Evolutionary conservation across 2,888 invertebrate species (phyloP).

Genomic region (Volucella inflata): DNA sequence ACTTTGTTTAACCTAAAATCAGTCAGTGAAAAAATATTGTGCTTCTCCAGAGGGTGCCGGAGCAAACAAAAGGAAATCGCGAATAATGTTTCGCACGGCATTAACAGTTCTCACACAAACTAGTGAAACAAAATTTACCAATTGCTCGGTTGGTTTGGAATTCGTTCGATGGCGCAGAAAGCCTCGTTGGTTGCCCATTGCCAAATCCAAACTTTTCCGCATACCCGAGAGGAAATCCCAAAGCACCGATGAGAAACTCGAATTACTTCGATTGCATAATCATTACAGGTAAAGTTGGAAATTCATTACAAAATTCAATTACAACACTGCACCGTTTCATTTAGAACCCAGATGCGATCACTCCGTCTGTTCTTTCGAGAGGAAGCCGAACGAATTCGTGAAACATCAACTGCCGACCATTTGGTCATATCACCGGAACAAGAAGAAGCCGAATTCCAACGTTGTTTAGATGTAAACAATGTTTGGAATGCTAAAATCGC

Average conservation of each 20-base stretch:
- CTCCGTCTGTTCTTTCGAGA: conserved; percentile 85
- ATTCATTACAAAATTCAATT: neutral
- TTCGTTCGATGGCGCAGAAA: conserved; percentile 87
- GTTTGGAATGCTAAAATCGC: conserved; percentile 89
- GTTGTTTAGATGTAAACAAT: conserved; percentile 87
- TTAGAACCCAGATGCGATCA: conserved; percentile 85
- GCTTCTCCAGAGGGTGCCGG: conserved; percentile 6
- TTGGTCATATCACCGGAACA: conserved; percentile 85
- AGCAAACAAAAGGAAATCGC: conserved; percentile 26
- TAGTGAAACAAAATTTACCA: conserved; percentile 79
- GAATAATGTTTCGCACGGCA: conserved; percentile 69
- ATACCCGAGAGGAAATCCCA: conserved; percentile 87
- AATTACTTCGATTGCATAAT: conserved; percentile 88
- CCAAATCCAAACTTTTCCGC: conserved; percentile 91
- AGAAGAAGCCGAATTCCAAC: conserved; percentile 87
- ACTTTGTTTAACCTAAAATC: conserved; percentile 55
- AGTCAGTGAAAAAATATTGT: conserved; percentile 1
- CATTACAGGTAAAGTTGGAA: conserved; percentile 85
- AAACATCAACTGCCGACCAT: conserved; percentile 85
- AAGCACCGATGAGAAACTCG: conserved; percentile 87
- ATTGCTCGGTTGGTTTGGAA: conserved; percentile 79
- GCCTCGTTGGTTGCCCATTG: conserved; percentile 91
- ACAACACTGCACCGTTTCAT: conserved; percentile 14
- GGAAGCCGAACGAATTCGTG: conserved; percentile 85
- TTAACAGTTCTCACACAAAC: conserved; percentile 77